Percentiles rank a stretch among this genome's conserved stretches.
Evolutionary conservation across 2,888 invertebrate genomes (phyloP).

Genomic region (Hemithea aestivaria): DNA sequence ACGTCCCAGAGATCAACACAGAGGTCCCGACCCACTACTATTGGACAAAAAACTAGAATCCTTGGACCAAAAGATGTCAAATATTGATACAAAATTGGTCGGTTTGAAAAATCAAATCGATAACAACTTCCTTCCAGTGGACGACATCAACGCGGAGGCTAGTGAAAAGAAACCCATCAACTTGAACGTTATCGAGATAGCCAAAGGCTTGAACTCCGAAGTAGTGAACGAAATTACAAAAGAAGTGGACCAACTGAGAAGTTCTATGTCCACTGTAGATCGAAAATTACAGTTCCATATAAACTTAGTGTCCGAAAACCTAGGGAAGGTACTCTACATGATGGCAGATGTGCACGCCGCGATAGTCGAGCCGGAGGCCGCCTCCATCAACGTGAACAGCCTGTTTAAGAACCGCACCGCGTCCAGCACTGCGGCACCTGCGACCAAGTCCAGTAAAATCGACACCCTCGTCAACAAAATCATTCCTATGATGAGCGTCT

Average conservation of each 20-base stretch:
- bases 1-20: slow-evolving; percentile 30
- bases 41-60: slow-evolving; percentile 84
- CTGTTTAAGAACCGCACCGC: slow-evolving; percentile 75
- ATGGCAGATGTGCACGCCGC: slow-evolving; percentile 91
- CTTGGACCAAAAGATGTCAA: slow-evolving; percentile 89
- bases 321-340: slow-evolving; percentile 88
- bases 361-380: slow-evolving; percentile 85
- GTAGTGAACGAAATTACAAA: slow-evolving; percentile 89
- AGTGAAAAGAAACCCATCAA: slow-evolving; percentile 92
- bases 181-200: slow-evolving; percentile 89
- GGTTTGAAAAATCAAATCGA: slow-evolving; percentile 90
- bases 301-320: slow-evolving; percentile 88
- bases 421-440: slow-evolving; percentile 79
- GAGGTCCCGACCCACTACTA: slow-evolving; percentile 62
- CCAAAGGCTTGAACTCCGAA: slow-evolving; percentile 90
- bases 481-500: slow-evolving; percentile 90
- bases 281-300: slow-evolving; percentile 91
- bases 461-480: slow-evolving; percentile 90
- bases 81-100: slow-evolving; percentile 88
- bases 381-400: slow-evolving; percentile 72
- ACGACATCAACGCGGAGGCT: slow-evolving; percentile 92
- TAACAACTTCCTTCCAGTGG: slow-evolving; percentile 87
- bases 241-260: slow-evolving; percentile 88
- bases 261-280: slow-evolving; percentile 87
- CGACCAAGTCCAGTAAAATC: slow-evolving; percentile 84